A percentile compares a stretch with the other conserved stretches of the same genome.
Evolutionary conservation across 2,797 vertebrate species (phyloP).

Genomic region (Cygnus olor): DNA sequence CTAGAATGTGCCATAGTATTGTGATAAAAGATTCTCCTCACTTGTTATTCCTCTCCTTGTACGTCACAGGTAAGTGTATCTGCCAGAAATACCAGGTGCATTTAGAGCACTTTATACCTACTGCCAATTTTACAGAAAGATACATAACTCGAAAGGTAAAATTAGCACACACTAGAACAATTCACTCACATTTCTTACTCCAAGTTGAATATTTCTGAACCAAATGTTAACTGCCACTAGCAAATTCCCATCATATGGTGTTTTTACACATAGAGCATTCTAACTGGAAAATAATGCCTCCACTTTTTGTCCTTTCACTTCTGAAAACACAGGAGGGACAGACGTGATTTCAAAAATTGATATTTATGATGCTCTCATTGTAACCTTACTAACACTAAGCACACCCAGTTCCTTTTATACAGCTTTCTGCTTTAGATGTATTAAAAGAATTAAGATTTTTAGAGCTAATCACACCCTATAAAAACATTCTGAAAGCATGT

Average conservation of each 20-base stretch:
- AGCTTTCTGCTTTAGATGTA: not conserved
- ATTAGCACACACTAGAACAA: not conserved
- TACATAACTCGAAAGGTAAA: not conserved
- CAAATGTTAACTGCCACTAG: not conserved
- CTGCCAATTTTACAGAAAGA: not conserved
- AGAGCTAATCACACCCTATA: not conserved
- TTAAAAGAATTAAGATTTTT: not conserved
- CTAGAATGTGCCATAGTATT: not conserved
- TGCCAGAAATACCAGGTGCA: not conserved
- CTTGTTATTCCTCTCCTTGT: not conserved
- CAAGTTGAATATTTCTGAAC: not conserved
- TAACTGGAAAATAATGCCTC: not conserved
- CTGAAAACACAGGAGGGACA: not conserved
- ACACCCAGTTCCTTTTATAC: not conserved
- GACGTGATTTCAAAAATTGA: not conserved
- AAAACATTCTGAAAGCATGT: not conserved
- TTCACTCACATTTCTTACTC: not conserved
- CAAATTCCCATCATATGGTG: not conserved
- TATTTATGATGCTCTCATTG: not conserved
- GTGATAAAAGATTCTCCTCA: not conserved
- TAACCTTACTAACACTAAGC: not conserved
- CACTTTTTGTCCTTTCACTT: not conserved
- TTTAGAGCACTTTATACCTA: not conserved
- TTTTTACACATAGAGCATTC: not conserved
- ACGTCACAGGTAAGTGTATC: not conserved